Percentiles rank a stretch among this genome's conserved stretches.
These are phyloP conservation scores for Actinernus sp. DNA, from an alignment of 92 coral and sea anemone species.

Conservation along the genomic window DNA sequence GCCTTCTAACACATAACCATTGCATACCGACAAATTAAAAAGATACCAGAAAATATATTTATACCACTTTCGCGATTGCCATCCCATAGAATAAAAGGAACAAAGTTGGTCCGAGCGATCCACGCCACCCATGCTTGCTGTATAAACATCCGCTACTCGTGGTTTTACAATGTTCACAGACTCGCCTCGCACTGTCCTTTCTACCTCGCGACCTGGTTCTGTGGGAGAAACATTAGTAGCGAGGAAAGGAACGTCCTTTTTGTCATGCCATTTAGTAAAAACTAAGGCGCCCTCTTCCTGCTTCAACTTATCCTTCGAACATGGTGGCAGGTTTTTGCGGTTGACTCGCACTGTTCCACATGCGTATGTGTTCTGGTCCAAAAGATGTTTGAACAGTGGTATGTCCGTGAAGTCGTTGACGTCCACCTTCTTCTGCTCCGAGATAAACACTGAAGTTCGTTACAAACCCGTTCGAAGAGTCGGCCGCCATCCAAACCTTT, in stretches of 20 bases:
- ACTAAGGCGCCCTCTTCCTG: conserved; percentile 16
- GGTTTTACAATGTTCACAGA: conserved; percentile 1
- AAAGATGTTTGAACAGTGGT: conserved; percentile 48
- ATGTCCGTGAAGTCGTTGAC: conserved; percentile 21
- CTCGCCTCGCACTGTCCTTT: conserved; percentile 10
- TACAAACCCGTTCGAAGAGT: conserved; percentile 63
- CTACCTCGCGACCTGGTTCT: conserved; percentile 3
- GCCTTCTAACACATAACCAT: conserved; percentile 5
- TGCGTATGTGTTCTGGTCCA: conserved; percentile 45
- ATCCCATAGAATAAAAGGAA: conserved; percentile 6
- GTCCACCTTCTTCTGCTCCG: conserved; percentile 37
- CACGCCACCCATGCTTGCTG: conserved; percentile 14
- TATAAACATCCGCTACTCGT: conserved; percentile 15
- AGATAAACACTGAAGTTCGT: conserved; percentile 55
- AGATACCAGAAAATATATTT: conserved; percentile 22
- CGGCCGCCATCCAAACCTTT: too few species aligned
- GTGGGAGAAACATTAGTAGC: conserved; percentile 14
- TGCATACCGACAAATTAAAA: conserved; percentile 15
- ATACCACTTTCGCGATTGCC: neutral
- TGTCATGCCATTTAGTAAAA: conserved; percentile 57
- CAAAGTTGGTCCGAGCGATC: too few species aligned
- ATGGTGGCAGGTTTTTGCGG: conserved; percentile 41
- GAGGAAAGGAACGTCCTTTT: conserved; percentile 21
- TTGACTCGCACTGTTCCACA: conserved; percentile 55
- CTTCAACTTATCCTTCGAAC: conserved; percentile 49